phyloP scores from a whole-genome alignment of 2,797 vertebrate species.

The Dallia pectoralis region DNA sequence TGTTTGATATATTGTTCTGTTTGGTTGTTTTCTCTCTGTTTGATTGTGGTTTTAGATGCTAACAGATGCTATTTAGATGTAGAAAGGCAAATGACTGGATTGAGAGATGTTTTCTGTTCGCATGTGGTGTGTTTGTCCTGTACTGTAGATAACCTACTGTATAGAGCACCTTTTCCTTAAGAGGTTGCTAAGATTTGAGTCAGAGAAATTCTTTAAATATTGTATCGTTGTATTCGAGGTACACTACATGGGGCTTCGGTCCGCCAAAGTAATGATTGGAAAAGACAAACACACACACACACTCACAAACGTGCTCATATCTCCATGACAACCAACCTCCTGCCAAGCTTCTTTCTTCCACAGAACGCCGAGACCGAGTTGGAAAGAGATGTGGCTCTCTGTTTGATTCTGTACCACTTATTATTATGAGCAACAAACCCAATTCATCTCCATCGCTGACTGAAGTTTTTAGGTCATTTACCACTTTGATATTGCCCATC shows the following conservation, averaged over 20 bases:
- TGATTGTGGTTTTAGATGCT: neutral
- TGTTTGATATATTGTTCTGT: slow-evolving; percentile 43
- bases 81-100: neutral
- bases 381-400: neutral
- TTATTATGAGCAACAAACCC: too few relatives aligned
- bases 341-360: slow-evolving; percentile 13
- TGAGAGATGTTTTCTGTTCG: neutral
- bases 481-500: too few relatives aligned
- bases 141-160: neutral
- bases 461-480: too few relatives aligned
- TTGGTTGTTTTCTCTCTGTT: neutral
- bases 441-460: too few relatives aligned
- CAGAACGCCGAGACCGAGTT: neutral
- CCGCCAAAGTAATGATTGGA: slow-evolving; percentile 1
- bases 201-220: neutral
- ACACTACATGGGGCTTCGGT: too few relatives aligned
- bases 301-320: slow-evolving; percentile 4
- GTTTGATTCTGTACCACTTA: neutral
- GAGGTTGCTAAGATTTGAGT: neutral
- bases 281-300: neutral
- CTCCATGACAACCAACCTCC: slow-evolving; percentile 27
- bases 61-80: neutral
- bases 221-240: too few relatives aligned
- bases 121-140: slow-evolving; percentile 1
- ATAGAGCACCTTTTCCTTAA: neutral